phyloP scores from a whole-genome alignment of 2,888 invertebrate species.

The Thereva unica region DNA sequence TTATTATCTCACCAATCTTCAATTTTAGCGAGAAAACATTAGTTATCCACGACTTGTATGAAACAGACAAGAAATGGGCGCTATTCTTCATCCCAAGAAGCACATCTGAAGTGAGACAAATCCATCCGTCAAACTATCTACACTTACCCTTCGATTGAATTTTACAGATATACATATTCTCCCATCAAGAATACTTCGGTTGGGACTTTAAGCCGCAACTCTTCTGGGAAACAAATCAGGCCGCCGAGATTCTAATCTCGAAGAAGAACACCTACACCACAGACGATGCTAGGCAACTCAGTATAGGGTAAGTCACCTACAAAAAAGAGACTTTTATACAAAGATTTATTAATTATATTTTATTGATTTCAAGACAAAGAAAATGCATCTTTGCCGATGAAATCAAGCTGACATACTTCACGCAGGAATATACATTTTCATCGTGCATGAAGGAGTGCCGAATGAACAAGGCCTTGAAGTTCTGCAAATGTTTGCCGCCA shows the following conservation, averaged over 20 bases:
- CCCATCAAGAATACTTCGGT: slow-evolving; percentile 72
- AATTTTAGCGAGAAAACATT: slow-evolving; percentile 47
- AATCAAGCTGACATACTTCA: slow-evolving; percentile 62
- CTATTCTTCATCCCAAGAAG: slow-evolving; percentile 53
- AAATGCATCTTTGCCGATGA: slow-evolving; percentile 75
- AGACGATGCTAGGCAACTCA: slow-evolving; percentile 71
- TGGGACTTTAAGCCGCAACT: slow-evolving; percentile 72
- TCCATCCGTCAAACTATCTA: background rate
- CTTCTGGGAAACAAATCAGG: slow-evolving; percentile 64
- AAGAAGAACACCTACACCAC: slow-evolving; percentile 79
- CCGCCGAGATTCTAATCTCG: slow-evolving; percentile 61
- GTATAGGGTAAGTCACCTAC: slow-evolving; percentile 52
- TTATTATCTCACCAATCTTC: background rate
- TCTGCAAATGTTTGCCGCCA: slow-evolving; percentile 73
- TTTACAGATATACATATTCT: slow-evolving; percentile 60
- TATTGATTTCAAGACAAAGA: slow-evolving; percentile 61
- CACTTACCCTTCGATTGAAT: background rate
- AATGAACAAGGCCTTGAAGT: slow-evolving; percentile 66
- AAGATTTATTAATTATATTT: slow-evolving; percentile 1
- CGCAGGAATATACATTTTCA: slow-evolving; percentile 70
- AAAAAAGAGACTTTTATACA: slow-evolving; percentile 2
- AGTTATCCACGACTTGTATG: slow-evolving; percentile 55
- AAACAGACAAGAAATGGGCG: slow-evolving; percentile 59
- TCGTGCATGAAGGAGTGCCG: slow-evolving; percentile 76
- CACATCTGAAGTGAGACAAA: slow-evolving; percentile 47